Percentiles rank a stretch among this genome's conserved stretches.
Conservation (phyloP, 1,140 invertebrate species). For the Halesus radiatus region DNA sequence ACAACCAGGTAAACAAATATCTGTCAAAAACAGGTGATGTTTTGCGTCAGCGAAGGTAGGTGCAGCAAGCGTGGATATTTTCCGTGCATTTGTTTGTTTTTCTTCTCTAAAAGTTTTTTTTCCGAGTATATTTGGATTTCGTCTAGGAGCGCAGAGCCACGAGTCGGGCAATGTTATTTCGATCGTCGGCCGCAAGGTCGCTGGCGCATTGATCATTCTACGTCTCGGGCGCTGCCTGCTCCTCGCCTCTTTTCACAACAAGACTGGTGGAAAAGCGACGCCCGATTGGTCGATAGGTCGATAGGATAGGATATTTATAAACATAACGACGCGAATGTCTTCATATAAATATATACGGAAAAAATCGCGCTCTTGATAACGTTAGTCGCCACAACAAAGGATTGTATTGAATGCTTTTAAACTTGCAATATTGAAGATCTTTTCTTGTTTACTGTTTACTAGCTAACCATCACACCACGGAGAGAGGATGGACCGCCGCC, state of each 20-base stretch:
- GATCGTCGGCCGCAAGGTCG: conserved; percentile 3
- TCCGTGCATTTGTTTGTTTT: background rate
- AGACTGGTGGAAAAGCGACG: no score
- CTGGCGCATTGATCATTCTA: conserved; percentile 1
- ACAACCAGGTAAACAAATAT: background rate
- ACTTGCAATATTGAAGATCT: no score
- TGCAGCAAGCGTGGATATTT: background rate
- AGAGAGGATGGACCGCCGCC: no score
- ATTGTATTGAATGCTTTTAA: no score
- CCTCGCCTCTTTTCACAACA: background rate
- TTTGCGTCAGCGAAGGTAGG: background rate
- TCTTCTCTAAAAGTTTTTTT: background rate
- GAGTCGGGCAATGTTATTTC: conserved; percentile 1
- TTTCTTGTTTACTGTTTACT: no score
- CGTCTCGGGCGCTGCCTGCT: background rate
- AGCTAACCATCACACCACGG: no score
- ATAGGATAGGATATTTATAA: no score
- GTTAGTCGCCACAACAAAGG: no score
- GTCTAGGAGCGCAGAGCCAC: background rate
- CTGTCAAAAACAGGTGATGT: background rate
- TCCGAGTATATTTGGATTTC: background rate
- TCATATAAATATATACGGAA: no score
- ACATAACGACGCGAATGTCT: no score
- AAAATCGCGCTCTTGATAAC: no score
- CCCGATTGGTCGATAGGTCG: no score